Evolutionary conservation across 2,888 invertebrate genomes (phyloP), one percentile per base, ranked within the genome.

Genomic region (Acrocyrtus sp.): DNA sequence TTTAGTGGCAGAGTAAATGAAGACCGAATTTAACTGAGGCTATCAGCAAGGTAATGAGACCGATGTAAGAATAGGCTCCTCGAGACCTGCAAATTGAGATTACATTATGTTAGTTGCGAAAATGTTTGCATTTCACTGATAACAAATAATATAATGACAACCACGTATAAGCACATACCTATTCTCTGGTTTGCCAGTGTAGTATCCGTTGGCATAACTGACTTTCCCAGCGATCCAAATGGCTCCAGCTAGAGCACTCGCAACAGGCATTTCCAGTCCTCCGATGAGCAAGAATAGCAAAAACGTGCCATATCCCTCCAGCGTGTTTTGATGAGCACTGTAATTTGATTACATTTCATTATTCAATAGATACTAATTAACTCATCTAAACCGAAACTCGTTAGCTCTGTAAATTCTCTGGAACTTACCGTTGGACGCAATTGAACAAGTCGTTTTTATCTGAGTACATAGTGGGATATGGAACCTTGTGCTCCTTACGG

Each of bases 281-380:
- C 85, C 85, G 62, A 85, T 74, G 17, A 86, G 73, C 66, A 86
- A 81, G 27, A 85, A 75, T 2, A 82, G 79, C 29, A 86, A 79
- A 74, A 86, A 86, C 58, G 82, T 81, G 3, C 83, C 82, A 57
- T 83, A 82, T 47, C 78, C 80, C 68, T 84, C 84, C 69, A 84
- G 73, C 84, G 86, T 86, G 79, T 86, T 86, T 76, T 86, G 86
- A 77, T 87, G 86, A 51, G 85, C 86, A 78, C 80, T 76, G 78
- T 85, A 86, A 82, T 86, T 86, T 47, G 21, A 17, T 45, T 45
- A 45, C 5, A 41, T 15, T 41, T 53, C n/a, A 53, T 10, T 10
- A 45, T 45, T 12, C 21, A 53, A 17, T 12, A 5, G 6, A 39
- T 12, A 56, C 8, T 56, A 21, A 34, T n/a, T 19, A 56, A 3